phyloP scores from a whole-genome alignment of 53 echinoderm and acorn worm species.

The Patiria pectinifera region DNA sequence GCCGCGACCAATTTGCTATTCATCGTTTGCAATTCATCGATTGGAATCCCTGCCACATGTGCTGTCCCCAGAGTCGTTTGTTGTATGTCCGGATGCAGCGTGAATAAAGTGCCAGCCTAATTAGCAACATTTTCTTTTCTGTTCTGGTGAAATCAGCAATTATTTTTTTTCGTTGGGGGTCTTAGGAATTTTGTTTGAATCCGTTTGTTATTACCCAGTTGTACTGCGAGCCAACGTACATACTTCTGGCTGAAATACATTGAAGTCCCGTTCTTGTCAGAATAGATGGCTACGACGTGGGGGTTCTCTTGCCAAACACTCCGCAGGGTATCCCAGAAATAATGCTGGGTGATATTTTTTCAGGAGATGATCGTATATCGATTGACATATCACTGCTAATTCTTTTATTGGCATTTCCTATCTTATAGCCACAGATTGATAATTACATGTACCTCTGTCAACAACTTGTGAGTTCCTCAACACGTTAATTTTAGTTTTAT shows the following conservation, averaged over 20 bases:
- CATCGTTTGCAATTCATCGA: background rate
- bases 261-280: too few species aligned
- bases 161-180: background rate
- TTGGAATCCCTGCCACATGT: background rate
- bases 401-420: background rate
- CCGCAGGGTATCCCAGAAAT: background rate
- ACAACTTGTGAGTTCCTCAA: too few species aligned
- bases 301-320: background rate
- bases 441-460: too few species aligned
- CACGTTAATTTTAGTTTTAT: too few species aligned
- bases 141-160: background rate
- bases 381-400: background rate
- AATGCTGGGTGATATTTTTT: background rate
- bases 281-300: too few species aligned
- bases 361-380: background rate
- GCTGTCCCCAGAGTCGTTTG: background rate
- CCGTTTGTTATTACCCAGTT: slow-evolving; percentile 35
- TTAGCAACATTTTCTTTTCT: background rate
- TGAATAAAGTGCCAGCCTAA: background rate
- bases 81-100: background rate
- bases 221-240: background rate
- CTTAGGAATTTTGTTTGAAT: background rate
- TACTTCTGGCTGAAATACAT: background rate
- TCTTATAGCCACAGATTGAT: too few species aligned
- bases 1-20: too few species aligned